These are phyloP conservation scores for Amphilophus citrinellus DNA, from an alignment of 2,113 vertebrate genomes.

Conservation along the genomic window DNA sequence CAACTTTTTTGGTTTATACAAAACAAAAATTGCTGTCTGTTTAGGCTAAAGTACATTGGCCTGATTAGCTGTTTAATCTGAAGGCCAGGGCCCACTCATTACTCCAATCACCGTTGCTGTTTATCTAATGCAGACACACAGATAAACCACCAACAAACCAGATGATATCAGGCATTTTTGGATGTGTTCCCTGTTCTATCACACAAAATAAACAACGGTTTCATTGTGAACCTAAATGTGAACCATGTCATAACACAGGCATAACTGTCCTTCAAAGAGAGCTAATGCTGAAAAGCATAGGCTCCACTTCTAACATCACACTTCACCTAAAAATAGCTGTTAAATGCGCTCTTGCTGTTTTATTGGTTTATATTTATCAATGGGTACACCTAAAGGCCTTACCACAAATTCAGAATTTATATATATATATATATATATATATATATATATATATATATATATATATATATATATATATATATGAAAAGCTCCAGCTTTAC, in stretches of 20 bases:
- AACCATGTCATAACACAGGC: neutral
- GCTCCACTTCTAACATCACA: neutral
- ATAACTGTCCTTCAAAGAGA: neutral
- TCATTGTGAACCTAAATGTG: neutral
- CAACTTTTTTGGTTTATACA: neutral
- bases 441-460: no score
- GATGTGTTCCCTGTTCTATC: no score
- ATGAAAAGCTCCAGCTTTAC: neutral
- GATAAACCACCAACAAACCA: neutral
- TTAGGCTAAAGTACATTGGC: neutral
- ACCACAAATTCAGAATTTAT: neutral
- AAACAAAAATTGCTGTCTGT: neutral
- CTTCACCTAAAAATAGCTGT: neutral
- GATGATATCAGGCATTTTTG: neutral
- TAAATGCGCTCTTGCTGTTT: neutral
- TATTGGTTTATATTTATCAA: neutral
- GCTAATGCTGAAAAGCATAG: neutral
- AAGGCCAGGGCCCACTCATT: neutral
- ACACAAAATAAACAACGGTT: neutral
- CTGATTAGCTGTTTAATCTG: neutral
- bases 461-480: no score
- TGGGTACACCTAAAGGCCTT: neutral
- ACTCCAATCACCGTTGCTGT: neutral
- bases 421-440: no score
- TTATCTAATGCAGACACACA: neutral